phyloP scores from a whole-genome alignment of 2,888 invertebrate species.

The Melinaea menophilus region DNA sequence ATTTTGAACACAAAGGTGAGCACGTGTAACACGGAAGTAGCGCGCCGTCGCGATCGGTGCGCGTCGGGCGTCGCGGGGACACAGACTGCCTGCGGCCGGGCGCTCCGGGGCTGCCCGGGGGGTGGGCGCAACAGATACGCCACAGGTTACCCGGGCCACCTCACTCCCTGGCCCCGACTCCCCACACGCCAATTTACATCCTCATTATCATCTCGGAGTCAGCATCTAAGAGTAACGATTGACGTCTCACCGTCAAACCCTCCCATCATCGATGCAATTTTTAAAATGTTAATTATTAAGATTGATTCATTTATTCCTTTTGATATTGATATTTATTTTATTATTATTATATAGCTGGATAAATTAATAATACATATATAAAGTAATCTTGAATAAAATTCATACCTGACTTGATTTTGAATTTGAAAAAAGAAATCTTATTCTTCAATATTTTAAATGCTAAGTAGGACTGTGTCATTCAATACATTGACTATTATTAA shows the following conservation, averaged over 20 bases:
- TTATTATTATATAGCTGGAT: too few species aligned
- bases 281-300: neutral
- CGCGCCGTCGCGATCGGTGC: slow-evolving; percentile 39
- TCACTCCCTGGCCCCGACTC: slow-evolving; percentile 41
- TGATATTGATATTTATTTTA: too few species aligned
- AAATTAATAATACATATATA: too few species aligned
- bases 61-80: slow-evolving; percentile 36
- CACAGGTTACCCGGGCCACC: slow-evolving; percentile 72
- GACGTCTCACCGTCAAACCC: slow-evolving; percentile 36
- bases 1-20: slow-evolving; percentile 42
- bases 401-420: too few species aligned
- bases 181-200: slow-evolving; percentile 66
- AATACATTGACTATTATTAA: too few species aligned
- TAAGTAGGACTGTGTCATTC: too few species aligned
- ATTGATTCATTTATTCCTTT: neutral
- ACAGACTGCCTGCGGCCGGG: slow-evolving; percentile 42
- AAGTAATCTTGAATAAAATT: too few species aligned
- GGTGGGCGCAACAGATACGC: slow-evolving; percentile 75
- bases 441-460: too few species aligned
- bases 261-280: slow-evolving; percentile 9
- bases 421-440: too few species aligned
- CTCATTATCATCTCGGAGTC: slow-evolving; percentile 62
- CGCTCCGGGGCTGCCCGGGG: slow-evolving; percentile 41
- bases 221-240: slow-evolving; percentile 44
- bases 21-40: slow-evolving; percentile 61